Percentiles rank a stretch among this genome's conserved stretches.
Evolutionary conservation across 2,888 invertebrate genomes (phyloP).

Genomic region (Phengaris arion): DNA sequence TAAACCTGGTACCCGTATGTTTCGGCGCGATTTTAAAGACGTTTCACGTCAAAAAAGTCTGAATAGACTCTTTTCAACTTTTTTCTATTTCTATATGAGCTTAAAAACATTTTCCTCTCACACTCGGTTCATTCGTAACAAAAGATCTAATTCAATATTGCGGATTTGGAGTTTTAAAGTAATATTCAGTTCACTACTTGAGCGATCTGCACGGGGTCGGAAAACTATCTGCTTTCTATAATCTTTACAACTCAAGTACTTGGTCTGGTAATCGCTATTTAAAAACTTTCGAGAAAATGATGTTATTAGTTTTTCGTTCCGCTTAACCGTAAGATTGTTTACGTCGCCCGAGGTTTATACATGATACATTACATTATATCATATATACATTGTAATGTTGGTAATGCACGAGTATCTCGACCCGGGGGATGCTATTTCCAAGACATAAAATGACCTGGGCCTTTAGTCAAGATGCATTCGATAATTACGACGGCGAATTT

Average conservation of each 20-base stretch:
- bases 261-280: conserved; percentile 1
- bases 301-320: neutral
- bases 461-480: too few species aligned
- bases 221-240: neutral
- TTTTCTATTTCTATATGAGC: neutral
- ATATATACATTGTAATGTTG: neutral
- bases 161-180: conserved; percentile 12
- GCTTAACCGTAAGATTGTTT: neutral
- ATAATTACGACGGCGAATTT: too few species aligned
- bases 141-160: neutral
- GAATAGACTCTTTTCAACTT: too few species aligned
- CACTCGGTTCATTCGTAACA: neutral
- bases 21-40: too few species aligned
- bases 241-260: neutral
- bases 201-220: neutral
- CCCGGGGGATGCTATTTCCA: too few species aligned
- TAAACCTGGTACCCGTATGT: too few species aligned
- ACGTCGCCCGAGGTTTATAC: neutral
- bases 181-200: neutral
- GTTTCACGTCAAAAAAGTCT: too few species aligned
- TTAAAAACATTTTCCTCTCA: neutral
- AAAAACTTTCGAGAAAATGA: conserved; percentile 7
- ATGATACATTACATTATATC: too few species aligned
- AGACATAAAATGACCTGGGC: too few species aligned
- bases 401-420: too few species aligned